Base-by-base conservation (phyloP, 1,140 invertebrate genomes). In the Bombyx mandarina region DNA sequence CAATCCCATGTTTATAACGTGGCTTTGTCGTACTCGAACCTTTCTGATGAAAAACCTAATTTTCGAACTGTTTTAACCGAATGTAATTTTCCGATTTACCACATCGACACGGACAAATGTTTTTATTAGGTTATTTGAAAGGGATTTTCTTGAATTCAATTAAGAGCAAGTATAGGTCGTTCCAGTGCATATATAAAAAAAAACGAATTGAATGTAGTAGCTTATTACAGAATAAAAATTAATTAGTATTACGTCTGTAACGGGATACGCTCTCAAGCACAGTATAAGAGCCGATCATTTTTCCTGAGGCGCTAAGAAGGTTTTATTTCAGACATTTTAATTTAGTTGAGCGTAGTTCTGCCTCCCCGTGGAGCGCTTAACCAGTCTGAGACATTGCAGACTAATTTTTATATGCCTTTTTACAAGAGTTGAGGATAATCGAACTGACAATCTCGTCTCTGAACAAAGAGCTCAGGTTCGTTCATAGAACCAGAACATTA, bases 331-430 rank as follows among this genome's bases (percentile, higher is more conserved):
- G 74, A 72, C 71, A 65, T 69, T 81, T 83, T 83, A 77, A 80
- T 80, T 79, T 77, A 73, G 62, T 60, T 46, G 71, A 66, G 71
- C 70, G 63, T 62, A 71, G 69, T 61, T 60, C 45, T 55, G 54
- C 63, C 67, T 79, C 79, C 80, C 82, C 58, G 68, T 60, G 80
- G 80, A 65, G 73, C 65, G 70, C 76, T 82, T 85, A 79, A 82
- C 64, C 55, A 82, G 81, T 85, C 80, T 81, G 77, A 67, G 74
- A 86, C 77, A 79, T 79, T 77, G 73, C 71, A 79, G 75, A 71
- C 77, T 77, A 80, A 80, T 82, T 86, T 80, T 82, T 82, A 76
- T 79, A 76, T 71, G 69, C 72, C 75, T 82, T 80, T 81, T 84
- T 82, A 66, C 68, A 69, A 65, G 65, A 80, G 72, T 63, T 62